Evolutionary conservation across 30 jellyfish, hydroid and myxozoan genomes (phyloP).

Genomic region (Turritopsis dohrnii): DNA sequence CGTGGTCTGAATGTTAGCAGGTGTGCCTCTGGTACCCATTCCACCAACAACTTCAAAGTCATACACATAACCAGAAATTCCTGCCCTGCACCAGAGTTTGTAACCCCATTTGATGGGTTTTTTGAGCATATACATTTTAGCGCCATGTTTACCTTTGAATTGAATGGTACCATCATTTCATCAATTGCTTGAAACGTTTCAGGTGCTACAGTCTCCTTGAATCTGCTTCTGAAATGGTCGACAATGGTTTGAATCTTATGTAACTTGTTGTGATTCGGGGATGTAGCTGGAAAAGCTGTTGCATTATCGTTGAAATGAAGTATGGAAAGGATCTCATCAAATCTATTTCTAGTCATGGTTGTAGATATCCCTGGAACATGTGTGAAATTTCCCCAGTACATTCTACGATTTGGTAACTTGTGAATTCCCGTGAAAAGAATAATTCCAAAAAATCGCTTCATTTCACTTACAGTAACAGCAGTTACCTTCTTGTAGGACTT

Average conservation of each 20-base stretch:
- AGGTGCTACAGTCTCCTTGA: constrained; percentile 33
- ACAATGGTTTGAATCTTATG: constrained; percentile 48
- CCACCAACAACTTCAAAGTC: constrained; percentile 48
- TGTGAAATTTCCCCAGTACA: constrained; percentile 40
- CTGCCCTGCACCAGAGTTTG: constrained; percentile 47
- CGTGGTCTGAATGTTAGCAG: constrained; percentile 17
- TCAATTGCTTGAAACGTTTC: constrained; percentile 42
- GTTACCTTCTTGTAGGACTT: background rate
- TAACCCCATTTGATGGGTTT: constrained; percentile 63
- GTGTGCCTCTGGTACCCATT: constrained; percentile 29
- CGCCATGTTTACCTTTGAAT: constrained; percentile 56
- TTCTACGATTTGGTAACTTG: constrained; percentile 37
- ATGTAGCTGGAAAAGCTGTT: background rate
- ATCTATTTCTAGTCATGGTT: constrained; percentile 44
- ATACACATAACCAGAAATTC: constrained; percentile 39
- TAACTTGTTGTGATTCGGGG: constrained; percentile 32
- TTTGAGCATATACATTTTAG: constrained; percentile 51
- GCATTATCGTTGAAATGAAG: constrained; percentile 46
- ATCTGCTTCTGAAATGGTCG: constrained; percentile 48
- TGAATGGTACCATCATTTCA: constrained; percentile 62
- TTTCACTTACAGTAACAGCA: constrained; percentile 31
- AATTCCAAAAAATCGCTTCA: constrained; percentile 33
- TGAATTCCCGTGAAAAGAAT: constrained; percentile 33
- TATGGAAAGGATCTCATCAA: constrained; percentile 35
- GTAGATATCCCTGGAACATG: constrained; percentile 30